A percentile compares a stretch with the other conserved stretches of the same genome.
Conservation (phyloP, 2,113 vertebrate species). For the Excalfactoria chinensis region DNA sequence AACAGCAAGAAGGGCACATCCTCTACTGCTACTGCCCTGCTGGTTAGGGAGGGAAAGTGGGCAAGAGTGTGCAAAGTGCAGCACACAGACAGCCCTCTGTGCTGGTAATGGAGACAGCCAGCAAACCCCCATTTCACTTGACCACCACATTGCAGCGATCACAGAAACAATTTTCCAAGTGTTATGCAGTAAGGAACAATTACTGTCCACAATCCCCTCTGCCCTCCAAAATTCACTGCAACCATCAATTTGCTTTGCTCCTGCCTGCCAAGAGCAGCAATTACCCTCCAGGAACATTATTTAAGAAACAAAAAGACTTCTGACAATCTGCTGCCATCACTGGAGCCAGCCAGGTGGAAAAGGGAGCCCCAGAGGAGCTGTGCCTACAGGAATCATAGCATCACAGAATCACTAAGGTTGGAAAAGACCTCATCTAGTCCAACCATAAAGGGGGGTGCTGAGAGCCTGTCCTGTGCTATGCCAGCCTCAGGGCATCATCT, state of each 20-base stretch:
- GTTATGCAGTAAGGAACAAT: not conserved
- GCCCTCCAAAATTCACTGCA: not conserved
- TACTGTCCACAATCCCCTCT: not conserved
- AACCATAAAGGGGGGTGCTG: too few species aligned
- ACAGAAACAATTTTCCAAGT: not conserved
- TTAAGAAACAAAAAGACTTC: not conserved
- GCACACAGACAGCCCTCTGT: fast-evolving
- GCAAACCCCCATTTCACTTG: not conserved
- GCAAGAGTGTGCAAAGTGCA: not conserved
- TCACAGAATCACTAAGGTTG: too few species aligned
- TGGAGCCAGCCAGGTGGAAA: not conserved
- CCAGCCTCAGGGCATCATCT: fast-evolving
- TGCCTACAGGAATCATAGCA: not conserved
- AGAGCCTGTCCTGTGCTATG: not conserved
- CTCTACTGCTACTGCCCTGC: not conserved
- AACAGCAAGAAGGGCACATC: not conserved
- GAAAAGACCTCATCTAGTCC: too few species aligned
- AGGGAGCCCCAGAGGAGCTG: not conserved
- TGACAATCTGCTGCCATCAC: not conserved
- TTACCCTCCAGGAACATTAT: not conserved
- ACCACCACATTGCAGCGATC: not conserved
- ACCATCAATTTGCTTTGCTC: not conserved
- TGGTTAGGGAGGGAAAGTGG: not conserved
- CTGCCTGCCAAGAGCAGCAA: not conserved
- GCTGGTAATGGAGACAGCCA: fast-evolving